phyloP scores from a whole-genome alignment of 2,797 vertebrate genomes.

The Forpus xanthops region DNA sequence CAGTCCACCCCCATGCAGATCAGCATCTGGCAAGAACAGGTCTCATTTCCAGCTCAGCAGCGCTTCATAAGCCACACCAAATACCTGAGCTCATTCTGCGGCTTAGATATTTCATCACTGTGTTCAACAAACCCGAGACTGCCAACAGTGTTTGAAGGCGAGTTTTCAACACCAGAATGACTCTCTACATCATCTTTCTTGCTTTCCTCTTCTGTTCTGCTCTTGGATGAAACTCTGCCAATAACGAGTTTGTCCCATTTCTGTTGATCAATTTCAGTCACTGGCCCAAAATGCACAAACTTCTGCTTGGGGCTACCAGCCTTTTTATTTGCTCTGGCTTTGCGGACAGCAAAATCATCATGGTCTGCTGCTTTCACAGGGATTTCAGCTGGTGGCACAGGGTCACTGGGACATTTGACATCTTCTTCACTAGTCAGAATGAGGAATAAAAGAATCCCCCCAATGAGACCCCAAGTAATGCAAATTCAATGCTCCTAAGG shows the following conservation, averaged over 20 bases:
- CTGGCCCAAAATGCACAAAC: slow-evolving; percentile 92
- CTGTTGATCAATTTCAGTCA: slow-evolving; percentile 90
- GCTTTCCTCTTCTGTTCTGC: not conserved
- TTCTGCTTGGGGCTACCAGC: slow-evolving; percentile 76
- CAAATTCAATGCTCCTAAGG: not conserved
- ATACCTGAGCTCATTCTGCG: slow-evolving; percentile 72
- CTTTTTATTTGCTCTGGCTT: slow-evolving; percentile 79
- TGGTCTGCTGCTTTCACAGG: slow-evolving; percentile 73
- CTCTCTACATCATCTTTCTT: not conserved
- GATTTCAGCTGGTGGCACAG: slow-evolving; percentile 66
- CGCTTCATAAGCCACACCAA: slow-evolving; percentile 1
- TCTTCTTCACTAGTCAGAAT: slow-evolving; percentile 81
- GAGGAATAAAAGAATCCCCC: slow-evolving; percentile 61
- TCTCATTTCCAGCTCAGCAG: not conserved
- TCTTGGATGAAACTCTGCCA: slow-evolving; percentile 70
- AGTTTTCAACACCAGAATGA: not conserved
- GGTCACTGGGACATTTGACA: not conserved
- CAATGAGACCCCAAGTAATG: not conserved
- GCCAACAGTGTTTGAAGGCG: not conserved
- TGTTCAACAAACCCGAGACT: not conserved
- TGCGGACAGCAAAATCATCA: slow-evolving; percentile 79
- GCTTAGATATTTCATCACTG: not conserved
- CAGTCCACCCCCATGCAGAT: slow-evolving; percentile 24
- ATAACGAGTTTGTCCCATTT: slow-evolving; percentile 82
- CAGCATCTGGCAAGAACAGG: not conserved